A percentile compares a stretch with the other conserved stretches of the same genome.
These are phyloP conservation scores for Patagioenas fasciata DNA, from an alignment of 2,113 vertebrate species.

Conservation along the genomic window DNA sequence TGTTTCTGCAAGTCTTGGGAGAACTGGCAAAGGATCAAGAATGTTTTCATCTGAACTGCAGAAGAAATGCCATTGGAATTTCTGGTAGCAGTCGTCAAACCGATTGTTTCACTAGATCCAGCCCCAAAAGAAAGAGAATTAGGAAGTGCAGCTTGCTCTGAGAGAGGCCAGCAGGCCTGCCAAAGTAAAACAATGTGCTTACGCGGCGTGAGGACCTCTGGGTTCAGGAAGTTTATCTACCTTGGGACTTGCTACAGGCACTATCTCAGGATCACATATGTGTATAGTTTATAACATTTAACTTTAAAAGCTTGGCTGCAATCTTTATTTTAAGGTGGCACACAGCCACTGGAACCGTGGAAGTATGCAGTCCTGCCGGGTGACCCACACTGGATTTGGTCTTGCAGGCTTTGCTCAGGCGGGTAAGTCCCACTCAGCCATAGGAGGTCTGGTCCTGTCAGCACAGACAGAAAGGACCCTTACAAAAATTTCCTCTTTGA, in stretches of 20 bases:
- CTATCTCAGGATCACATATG: conserved; percentile 61
- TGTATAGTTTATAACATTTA: conserved; percentile 38
- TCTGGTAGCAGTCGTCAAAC: conserved; percentile 17
- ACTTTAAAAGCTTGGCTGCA: conserved; percentile 17
- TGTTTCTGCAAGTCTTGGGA: conserved; percentile 52
- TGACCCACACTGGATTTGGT: background rate
- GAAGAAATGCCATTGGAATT: conserved; percentile 39
- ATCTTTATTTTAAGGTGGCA: conserved; percentile 8
- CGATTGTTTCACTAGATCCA: conserved; percentile 34
- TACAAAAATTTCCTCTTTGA: background rate
- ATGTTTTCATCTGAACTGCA: conserved; percentile 23
- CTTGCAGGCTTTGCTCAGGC: background rate
- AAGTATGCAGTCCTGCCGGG: background rate
- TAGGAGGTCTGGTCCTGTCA: background rate
- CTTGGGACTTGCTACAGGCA: conserved; percentile 37
- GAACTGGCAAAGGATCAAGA: conserved; percentile 49
- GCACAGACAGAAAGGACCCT: background rate
- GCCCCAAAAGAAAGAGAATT: background rate
- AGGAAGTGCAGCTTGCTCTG: background rate
- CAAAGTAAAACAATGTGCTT: background rate
- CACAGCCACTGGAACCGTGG: background rate
- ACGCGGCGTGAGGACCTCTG: background rate
- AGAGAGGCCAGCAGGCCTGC: background rate
- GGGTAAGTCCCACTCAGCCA: background rate
- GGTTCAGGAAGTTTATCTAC: conserved; percentile 53